Evolutionary conservation across 2,113 vertebrate genomes (phyloP).

Genomic region (Azemiops feae): DNA sequence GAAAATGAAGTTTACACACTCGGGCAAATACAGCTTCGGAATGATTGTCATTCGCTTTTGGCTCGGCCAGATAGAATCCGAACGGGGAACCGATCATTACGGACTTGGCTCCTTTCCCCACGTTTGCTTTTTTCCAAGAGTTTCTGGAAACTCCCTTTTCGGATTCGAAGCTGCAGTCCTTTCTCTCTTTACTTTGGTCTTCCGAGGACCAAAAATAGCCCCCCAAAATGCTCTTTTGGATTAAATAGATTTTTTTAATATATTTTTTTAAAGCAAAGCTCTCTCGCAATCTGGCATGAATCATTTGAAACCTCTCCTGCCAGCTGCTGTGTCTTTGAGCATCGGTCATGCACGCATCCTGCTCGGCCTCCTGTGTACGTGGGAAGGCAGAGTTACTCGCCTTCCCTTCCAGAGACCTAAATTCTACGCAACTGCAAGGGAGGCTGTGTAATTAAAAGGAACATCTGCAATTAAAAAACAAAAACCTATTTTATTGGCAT

Average conservation of each 20-base stretch:
- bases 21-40: not conserved
- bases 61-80: not conserved
- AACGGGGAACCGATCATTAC: not conserved
- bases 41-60: not conserved
- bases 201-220: not conserved
- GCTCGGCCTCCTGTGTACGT: not conserved
- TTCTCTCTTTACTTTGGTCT: not conserved
- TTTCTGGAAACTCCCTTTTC: not conserved
- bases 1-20: not conserved
- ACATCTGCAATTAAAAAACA: not conserved
- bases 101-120: not conserved
- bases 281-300: not conserved
- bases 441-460: not conserved
- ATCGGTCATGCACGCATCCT: not conserved
- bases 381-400: not conserved
- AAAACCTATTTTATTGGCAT: not conserved
- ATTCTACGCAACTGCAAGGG: not conserved
- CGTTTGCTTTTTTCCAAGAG: not conserved
- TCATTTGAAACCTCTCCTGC: not conserved
- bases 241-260: too few relatives aligned
- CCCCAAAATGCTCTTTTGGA: not conserved
- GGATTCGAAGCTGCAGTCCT: not conserved
- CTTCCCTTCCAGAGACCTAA: too few relatives aligned
- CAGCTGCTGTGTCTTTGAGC: not conserved
- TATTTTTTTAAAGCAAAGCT: too few relatives aligned